Evolutionary conservation across 2,888 invertebrate species (phyloP).

Genomic region (Eupithecia abbreviata): DNA sequence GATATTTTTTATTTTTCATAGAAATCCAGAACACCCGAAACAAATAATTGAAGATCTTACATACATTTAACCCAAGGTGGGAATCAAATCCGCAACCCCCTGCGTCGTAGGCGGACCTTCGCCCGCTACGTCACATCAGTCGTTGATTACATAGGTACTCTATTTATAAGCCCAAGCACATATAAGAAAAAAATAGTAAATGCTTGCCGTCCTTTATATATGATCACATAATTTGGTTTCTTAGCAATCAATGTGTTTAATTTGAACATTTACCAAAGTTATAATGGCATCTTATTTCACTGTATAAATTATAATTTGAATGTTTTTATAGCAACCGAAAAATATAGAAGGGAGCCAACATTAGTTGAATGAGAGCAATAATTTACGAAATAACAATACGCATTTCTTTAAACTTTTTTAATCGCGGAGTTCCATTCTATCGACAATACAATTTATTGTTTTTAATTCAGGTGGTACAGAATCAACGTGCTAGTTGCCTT

Average conservation of each 20-base stretch:
- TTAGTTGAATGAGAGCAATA: constrained; percentile 33
- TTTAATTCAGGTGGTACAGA: constrained; percentile 72
- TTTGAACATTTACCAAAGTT: neutral
- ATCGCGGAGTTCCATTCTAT: constrained; percentile 61
- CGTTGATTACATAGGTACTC: too few relatives aligned
- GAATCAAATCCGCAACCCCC: too few relatives aligned
- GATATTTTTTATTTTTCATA: too few relatives aligned
- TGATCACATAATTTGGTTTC: too few relatives aligned
- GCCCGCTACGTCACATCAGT: too few relatives aligned
- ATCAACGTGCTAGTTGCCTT: constrained; percentile 68
- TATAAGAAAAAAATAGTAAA: too few relatives aligned
- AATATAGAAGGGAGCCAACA: neutral
- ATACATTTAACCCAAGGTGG: too few relatives aligned
- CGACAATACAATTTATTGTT: constrained; percentile 77
- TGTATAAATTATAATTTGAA: neutral
- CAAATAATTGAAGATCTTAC: too few relatives aligned
- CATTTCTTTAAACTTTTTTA: constrained; percentile 72
- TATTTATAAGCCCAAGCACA: too few relatives aligned
- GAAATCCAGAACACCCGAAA: too few relatives aligned
- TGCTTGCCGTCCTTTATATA: too few relatives aligned
- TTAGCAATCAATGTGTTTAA: neutral
- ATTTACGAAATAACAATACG: constrained; percentile 55
- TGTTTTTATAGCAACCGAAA: neutral
- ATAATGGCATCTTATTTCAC: neutral
- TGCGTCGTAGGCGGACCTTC: too few relatives aligned